Evolutionary conservation across 2,113 vertebrate genomes (phyloP), one percentile per base, ranked within the genome.

Genomic region (Siphamia tubifer): DNA sequence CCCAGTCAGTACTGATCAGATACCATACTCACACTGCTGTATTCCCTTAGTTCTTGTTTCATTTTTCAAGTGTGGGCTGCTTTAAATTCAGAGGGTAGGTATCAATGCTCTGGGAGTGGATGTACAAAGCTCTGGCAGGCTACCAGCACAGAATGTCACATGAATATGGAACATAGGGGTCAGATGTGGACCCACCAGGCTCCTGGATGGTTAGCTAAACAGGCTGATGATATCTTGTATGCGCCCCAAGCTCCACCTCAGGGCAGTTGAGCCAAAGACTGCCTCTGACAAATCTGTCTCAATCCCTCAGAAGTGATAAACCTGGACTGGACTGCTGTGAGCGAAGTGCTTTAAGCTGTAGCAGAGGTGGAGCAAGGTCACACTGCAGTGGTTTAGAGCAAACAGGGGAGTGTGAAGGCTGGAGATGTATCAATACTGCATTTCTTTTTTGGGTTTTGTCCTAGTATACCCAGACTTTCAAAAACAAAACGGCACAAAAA

Each of bases 111-210:
- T 38, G 61, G 35, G 42, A 55, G 11, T n/a, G 13, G 63, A 67
- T 45, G 72, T 66, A 42, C 35, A 44, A 56, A 36, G 42, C 57
- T 38, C 32, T 82, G 87, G 66, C 80, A 40, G 60, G 27, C 39
- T 30, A 55, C 79, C 77, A 74, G 79, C 16, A 3, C 35, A 40
- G 70, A 86, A 83, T 84, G 83, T 83, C 71, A 87, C 79, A 85
- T 89, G 78, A 82, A 85, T 89, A 84, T 74, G 76, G 78, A 84
- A 56, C 56, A 68, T 16, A 11, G 62, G 24, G 85, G 76, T 82
- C 74, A 51, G 55, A 30, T 35, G 39, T 66, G 61, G 58, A 76
- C 65, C 63, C 69, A 58, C 58, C 28, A 7, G 65, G 49, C 60
- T 73, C 47, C 43, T 11, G 28, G 74, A 65, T 56, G 0, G 64